Conservation (phyloP, 2,797 vertebrate genomes). For the Geotrypetes seraphini region DNA sequence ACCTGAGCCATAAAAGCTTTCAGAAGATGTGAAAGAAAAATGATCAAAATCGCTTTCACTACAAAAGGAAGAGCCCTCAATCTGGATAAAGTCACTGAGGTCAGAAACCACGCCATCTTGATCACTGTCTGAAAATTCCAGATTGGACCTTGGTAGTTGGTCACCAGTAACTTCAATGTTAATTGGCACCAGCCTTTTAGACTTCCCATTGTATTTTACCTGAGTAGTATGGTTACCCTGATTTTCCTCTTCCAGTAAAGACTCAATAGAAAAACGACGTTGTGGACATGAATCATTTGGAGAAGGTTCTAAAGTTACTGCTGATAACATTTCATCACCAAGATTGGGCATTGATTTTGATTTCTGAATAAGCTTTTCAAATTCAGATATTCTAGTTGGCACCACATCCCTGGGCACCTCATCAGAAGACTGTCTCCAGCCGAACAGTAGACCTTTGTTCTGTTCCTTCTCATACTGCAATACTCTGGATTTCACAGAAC, state of each 20-base stretch:
- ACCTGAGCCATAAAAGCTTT: slow-evolving; percentile 82
- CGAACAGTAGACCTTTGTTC: slow-evolving; percentile 58
- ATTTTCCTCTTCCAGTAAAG: slow-evolving; percentile 81
- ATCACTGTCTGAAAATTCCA: slow-evolving; percentile 87
- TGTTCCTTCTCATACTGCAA: slow-evolving; percentile 84
- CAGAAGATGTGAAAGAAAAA: slow-evolving; percentile 91
- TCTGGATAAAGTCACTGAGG: slow-evolving; percentile 88
- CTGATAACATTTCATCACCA: slow-evolving; percentile 75
- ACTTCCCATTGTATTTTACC: slow-evolving; percentile 48
- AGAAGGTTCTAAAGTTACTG: slow-evolving; percentile 67
- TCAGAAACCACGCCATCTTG: slow-evolving; percentile 85
- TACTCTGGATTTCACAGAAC: slow-evolving; percentile 88
- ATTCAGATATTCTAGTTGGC: slow-evolving; percentile 85
- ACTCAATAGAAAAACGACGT: slow-evolving; percentile 89
- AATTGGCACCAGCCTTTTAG: slow-evolving; percentile 57
- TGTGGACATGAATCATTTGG: slow-evolving; percentile 71
- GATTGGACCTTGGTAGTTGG: slow-evolving; percentile 43
- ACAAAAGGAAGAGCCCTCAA: slow-evolving; percentile 93
- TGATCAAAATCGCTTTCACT: slow-evolving; percentile 97
- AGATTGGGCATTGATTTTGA: slow-evolving; percentile 97
- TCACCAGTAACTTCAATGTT: slow-evolving; percentile 66
- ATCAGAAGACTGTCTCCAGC: slow-evolving; percentile 68
- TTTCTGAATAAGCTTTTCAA: slow-evolving; percentile 89
- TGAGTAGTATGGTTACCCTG: slow-evolving; percentile 66
- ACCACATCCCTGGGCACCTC: slow-evolving; percentile 89